Evolutionary conservation across 2,888 invertebrate genomes (phyloP).

Genomic region (Xylocampa areola): DNA sequence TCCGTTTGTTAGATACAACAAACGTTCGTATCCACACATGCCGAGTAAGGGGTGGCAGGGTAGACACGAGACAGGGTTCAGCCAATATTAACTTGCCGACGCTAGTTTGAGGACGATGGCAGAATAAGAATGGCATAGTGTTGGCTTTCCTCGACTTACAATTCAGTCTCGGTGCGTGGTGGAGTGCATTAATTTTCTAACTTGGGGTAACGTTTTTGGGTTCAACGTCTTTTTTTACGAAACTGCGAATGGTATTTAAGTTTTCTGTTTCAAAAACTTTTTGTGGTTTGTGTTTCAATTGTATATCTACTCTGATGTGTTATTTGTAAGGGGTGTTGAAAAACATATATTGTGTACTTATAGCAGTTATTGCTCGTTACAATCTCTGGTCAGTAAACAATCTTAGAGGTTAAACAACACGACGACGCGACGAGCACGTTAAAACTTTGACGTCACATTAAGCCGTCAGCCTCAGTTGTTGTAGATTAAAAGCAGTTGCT

Average conservation of each 20-base stretch:
- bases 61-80: constrained; percentile 61
- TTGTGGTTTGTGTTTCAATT: too few species aligned
- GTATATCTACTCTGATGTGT: too few species aligned
- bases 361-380: too few species aligned
- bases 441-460: too few species aligned
- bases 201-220: constrained; percentile 35
- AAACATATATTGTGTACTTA: too few species aligned
- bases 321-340: too few species aligned
- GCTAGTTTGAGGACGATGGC: constrained; percentile 63
- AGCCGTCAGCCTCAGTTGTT: too few species aligned
- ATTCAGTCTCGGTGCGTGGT: constrained; percentile 43
- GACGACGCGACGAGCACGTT: too few species aligned
- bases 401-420: too few species aligned
- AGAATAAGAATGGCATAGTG: constrained; percentile 70
- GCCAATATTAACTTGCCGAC: constrained; percentile 75
- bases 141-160: constrained; percentile 48
- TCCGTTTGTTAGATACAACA: constrained; percentile 41
- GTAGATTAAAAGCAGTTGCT: too few species aligned
- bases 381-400: too few species aligned
- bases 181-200: constrained; percentile 50
- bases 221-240: constrained; percentile 30
- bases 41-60: constrained; percentile 44
- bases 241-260: constrained; percentile 15
- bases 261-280: constrained; percentile 1
- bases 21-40: constrained; percentile 41